Base-by-base conservation (phyloP, 1,140 invertebrate species). In the Neelides sp. region DNA sequence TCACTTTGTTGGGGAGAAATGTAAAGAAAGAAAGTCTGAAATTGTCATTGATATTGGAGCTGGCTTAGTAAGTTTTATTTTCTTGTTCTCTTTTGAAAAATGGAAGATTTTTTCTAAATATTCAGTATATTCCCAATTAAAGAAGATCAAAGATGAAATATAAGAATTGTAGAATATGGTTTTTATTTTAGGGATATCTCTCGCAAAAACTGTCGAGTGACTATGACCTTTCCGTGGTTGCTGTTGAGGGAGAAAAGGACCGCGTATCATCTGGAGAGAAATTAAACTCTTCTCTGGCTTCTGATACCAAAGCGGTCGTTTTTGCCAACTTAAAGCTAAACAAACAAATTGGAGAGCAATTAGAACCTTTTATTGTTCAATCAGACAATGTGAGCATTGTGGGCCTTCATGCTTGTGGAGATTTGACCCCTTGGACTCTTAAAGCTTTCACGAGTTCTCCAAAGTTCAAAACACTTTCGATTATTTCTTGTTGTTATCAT, bases 401-500 rank as follows among this genome's bases (percentile, higher is more conserved):
- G 53, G 82, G 80, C 5, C 69, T 92, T 22, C 87, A 92, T 67
- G 78, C 85, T 7, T 92, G 87, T 66, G 86, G 82, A 1, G 83
- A 89, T 68, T 73, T 92, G 23, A 80, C 81, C 45, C 70, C 84
- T 10, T 75, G 75, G 20, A 76, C 82, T 19, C 73, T 85, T 12
- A 73, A 77, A 63, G 67, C 87, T 58, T 90, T 85, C 69, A 58
- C 75, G 13, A 67, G 75, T 56, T 75, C 80, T 66, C 62, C 71
- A 22, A 61, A 68, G 24, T 77, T 77, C 3, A 69, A 69, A 42
- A 66, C 73, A 17, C 59, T 88, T 12, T 73, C 80, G 35, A 74
- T 88, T 30, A 78, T 89, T 66, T 80, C 84, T 4, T 92, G 87
- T 63, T 92, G 87, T 61, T 91, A 91, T 63, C 86, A 90, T 66